Conservation (phyloP, 2,888 invertebrate genomes). For the Dione vanillae region DNA sequence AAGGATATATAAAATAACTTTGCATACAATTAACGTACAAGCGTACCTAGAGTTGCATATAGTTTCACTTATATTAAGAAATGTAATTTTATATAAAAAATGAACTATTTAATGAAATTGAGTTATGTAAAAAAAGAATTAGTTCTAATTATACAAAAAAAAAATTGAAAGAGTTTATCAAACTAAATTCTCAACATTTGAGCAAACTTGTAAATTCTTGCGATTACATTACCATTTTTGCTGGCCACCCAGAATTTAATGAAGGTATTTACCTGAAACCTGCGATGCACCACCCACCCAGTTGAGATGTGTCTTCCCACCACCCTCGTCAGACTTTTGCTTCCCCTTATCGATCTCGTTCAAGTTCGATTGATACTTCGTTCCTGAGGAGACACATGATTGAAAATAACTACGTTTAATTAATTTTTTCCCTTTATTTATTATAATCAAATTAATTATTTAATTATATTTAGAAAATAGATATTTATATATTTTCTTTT, state of each 20-base stretch:
- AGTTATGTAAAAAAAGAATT: background rate
- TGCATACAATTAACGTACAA: slow-evolving; percentile 23
- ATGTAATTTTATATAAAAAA: background rate
- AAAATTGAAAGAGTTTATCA: background rate
- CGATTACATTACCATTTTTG: slow-evolving; percentile 28
- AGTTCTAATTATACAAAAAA: background rate
- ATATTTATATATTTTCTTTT: background rate
- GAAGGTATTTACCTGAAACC: slow-evolving; percentile 68
- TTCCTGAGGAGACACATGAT: slow-evolving; percentile 79
- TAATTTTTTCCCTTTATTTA: background rate
- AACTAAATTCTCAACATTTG: background rate
- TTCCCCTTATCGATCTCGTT: slow-evolving; percentile 92
- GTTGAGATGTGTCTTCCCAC: slow-evolving; percentile 81
- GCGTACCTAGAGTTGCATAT: background rate
- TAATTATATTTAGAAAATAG: background rate
- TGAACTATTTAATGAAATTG: too few relatives aligned
- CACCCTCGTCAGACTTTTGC: slow-evolving; percentile 88
- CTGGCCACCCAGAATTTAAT: slow-evolving; percentile 23
- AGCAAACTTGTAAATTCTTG: slow-evolving; percentile 22
- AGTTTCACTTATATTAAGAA: background rate
- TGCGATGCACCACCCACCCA: slow-evolving; percentile 82
- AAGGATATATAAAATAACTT: slow-evolving; percentile 30
- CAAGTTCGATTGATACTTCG: slow-evolving; percentile 89
- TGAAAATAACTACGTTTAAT: slow-evolving; percentile 39
- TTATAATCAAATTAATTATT: background rate